phyloP scores from a whole-genome alignment of 35 echinoderm and acorn worm species.

The Ophioderma brevispina region DNA sequence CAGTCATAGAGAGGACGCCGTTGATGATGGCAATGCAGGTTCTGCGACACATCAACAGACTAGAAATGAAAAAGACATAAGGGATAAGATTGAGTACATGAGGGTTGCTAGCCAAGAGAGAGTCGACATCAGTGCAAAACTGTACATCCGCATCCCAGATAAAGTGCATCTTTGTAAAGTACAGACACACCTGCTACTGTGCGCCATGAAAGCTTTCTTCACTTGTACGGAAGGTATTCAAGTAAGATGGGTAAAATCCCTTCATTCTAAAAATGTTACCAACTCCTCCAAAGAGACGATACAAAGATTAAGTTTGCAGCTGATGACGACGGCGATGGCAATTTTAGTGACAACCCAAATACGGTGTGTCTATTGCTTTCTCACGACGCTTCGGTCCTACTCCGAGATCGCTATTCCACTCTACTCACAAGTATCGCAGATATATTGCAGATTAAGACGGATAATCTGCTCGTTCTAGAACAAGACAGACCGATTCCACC shows the following conservation, averaged over 20 bases:
- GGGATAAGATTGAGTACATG: conserved; percentile 2
- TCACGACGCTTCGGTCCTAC: conserved; percentile 1
- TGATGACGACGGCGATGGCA: not conserved
- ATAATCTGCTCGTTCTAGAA: conserved; percentile 22
- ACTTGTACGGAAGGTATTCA: conserved; percentile 24
- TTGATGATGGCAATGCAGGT: not conserved
- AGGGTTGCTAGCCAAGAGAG: not conserved
- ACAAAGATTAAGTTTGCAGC: not conserved
- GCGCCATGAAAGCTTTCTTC: conserved; percentile 30
- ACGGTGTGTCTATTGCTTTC: conserved; percentile 8
- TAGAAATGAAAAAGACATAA: not conserved
- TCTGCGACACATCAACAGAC: not conserved
- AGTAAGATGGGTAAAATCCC: conserved; percentile 26
- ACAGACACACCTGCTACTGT: conserved; percentile 26
- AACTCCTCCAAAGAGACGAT: not conserved
- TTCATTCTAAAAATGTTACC: conserved; percentile 17
- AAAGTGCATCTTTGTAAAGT: conserved; percentile 7
- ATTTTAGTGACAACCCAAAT: not conserved
- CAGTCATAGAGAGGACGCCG: not conserved
- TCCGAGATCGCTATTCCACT: conserved; percentile 10
- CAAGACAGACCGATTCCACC: not conserved
- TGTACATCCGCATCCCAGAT: conserved; percentile 31
- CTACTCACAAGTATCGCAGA: not conserved
- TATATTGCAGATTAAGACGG: conserved; percentile 26
- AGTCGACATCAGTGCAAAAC: not conserved